These are phyloP conservation scores for Hypocryptadius cinnamomeus DNA, from an alignment of 2,113 vertebrate species.

Conservation along the genomic window DNA sequence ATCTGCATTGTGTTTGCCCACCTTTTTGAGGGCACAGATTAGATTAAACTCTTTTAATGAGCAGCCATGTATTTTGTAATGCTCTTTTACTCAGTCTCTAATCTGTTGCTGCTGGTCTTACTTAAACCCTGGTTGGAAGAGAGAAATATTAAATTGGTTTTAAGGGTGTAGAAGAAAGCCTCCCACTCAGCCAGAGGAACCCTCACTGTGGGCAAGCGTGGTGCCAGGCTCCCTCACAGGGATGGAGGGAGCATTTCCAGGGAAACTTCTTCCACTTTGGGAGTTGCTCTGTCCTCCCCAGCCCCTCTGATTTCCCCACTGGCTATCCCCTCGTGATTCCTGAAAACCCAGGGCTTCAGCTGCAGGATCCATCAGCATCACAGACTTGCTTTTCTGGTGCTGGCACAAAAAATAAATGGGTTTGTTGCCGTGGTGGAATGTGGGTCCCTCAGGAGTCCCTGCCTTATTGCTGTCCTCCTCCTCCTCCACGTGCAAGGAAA, in stretches of 20 bases:
- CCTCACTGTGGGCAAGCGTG: background rate
- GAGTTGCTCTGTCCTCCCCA: background rate
- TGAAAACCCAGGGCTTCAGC: background rate
- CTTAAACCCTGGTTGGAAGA: background rate
- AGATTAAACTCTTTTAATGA: background rate
- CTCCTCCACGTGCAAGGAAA: accelerated
- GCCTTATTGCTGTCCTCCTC: background rate
- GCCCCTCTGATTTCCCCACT: background rate
- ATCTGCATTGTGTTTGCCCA: background rate
- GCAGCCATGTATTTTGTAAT: background rate
- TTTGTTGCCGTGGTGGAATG: background rate
- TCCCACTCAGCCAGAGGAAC: background rate
- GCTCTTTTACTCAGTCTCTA: background rate
- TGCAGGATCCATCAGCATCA: background rate
- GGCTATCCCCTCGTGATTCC: background rate
- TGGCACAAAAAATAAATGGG: background rate
- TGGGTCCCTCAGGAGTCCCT: background rate
- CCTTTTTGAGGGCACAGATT: background rate
- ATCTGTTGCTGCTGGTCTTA: background rate
- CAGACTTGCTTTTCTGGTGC: background rate
- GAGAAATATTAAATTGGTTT: background rate
- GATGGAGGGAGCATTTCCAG: background rate
- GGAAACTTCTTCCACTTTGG: background rate
- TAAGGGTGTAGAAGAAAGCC: background rate
- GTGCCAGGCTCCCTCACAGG: background rate